A percentile compares a stretch with the other conserved stretches of the same genome.
Evolutionary conservation across 2,797 vertebrate species (phyloP).

Genomic region (Rhadinocentrus ornatus): DNA sequence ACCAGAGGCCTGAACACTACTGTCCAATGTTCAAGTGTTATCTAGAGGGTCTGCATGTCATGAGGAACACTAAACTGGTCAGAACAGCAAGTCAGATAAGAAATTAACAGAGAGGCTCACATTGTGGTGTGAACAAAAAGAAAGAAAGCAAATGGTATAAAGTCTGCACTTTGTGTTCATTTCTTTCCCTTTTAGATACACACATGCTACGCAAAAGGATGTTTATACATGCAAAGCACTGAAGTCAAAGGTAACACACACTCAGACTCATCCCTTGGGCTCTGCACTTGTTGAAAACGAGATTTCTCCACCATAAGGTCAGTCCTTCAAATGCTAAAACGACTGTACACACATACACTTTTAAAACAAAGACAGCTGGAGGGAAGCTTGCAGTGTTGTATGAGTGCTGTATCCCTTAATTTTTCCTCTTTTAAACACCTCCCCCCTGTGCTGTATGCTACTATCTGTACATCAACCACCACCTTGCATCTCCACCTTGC

Average conservation of each 20-base stretch:
- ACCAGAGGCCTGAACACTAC: conserved; percentile 5
- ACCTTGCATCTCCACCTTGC: conserved; percentile 49
- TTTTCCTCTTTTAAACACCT: conserved; percentile 40
- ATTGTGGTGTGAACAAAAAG: conserved; percentile 2
- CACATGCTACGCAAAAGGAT: conserved; percentile 20
- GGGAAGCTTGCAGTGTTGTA: conserved; percentile 28
- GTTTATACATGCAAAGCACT: conserved; percentile 37
- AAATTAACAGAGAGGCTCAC: conserved; percentile 9
- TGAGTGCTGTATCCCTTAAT: conserved; percentile 15
- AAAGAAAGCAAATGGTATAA: not conserved
- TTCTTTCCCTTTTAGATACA: conserved; percentile 6
- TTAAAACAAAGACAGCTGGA: conserved; percentile 46
- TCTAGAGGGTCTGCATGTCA: not conserved
- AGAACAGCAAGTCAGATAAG: not conserved
- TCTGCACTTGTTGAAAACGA: conserved; percentile 47
- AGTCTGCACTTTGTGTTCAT: not conserved
- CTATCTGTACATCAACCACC: conserved; percentile 47
- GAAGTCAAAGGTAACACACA: conserved; percentile 50
- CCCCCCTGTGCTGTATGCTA: conserved; percentile 13
- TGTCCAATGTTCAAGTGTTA: conserved; percentile 2
- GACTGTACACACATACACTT: conserved; percentile 7
- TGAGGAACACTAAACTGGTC: conserved; percentile 1
- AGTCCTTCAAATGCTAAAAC: conserved; percentile 40
- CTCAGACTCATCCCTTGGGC: conserved; percentile 30
- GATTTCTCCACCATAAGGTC: conserved; percentile 66